phyloP scores from a whole-genome alignment of 2,113 vertebrate genomes.

The Bos indicus region DNA sequence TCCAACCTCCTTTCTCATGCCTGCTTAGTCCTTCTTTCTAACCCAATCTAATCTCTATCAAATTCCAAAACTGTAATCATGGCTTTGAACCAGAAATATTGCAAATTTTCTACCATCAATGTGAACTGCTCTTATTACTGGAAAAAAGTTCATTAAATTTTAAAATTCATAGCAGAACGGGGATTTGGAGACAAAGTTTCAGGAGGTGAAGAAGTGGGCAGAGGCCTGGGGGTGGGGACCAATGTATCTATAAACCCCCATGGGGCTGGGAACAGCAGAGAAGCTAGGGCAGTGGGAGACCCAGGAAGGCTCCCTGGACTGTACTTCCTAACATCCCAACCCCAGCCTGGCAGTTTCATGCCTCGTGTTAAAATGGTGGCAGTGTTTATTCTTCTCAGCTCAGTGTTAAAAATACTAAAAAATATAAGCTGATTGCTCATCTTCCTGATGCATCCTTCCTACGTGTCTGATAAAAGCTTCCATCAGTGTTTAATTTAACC shows the following conservation, averaged over 20 bases:
- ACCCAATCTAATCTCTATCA: neutral
- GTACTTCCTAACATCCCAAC: neutral
- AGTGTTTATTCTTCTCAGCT: neutral
- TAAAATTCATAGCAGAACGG: neutral
- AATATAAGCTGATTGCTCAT: neutral
- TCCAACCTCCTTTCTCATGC: neutral
- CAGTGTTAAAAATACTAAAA: neutral
- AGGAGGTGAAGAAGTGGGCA: neutral
- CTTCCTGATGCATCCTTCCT: neutral
- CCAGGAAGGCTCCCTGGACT: neutral
- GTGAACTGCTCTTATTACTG: neutral
- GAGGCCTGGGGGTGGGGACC: fast-evolving
- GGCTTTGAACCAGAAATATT: neutral
- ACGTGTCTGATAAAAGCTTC: neutral
- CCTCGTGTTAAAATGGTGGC: neutral
- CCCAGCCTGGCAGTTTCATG: neutral
- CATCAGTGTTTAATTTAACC: neutral
- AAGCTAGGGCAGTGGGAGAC: neutral
- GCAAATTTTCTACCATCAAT: neutral
- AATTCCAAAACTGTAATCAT: neutral
- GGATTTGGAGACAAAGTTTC: neutral
- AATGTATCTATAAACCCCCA: neutral
- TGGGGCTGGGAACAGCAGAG: neutral
- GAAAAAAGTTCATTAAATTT: neutral
- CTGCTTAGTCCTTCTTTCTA: neutral